A percentile compares a stretch with the other conserved stretches of the same genome.
phyloP scores from a whole-genome alignment of 2,797 vertebrate genomes.

The Anguilla megastoma region DNA sequence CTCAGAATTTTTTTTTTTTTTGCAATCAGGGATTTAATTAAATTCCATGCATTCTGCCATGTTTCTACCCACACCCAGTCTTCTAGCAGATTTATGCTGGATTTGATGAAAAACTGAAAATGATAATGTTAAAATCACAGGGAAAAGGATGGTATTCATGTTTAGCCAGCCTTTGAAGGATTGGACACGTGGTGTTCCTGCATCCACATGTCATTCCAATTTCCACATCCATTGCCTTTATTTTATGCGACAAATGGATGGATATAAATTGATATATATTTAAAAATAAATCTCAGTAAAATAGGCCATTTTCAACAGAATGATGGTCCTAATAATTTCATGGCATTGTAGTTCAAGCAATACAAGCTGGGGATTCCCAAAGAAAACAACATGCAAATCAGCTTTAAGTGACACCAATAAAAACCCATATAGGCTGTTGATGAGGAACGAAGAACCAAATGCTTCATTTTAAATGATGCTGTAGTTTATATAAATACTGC shows the following conservation, averaged over 20 bases:
- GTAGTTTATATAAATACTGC: background rate
- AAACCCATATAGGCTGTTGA: background rate
- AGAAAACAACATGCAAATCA: background rate
- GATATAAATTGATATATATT: background rate
- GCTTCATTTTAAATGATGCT: background rate
- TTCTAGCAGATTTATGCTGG: background rate
- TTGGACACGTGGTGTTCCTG: background rate
- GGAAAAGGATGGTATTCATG: background rate
- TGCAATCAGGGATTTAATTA: conserved; percentile 9
- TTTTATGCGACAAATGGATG: background rate
- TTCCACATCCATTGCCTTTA: background rate
- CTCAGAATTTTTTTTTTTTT: background rate
- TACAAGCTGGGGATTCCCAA: background rate
- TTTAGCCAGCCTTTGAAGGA: background rate
- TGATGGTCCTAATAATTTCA: background rate
- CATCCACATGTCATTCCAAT: background rate
- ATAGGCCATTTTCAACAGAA: background rate
- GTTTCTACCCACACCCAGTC: background rate
- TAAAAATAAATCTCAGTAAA: background rate
- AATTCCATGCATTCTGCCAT: background rate
- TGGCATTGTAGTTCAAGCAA: background rate
- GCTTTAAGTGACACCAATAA: background rate
- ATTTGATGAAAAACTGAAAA: background rate
- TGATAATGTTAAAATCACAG: too few relatives aligned
- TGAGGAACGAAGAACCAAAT: background rate